These are phyloP conservation scores for Madoqua kirkii DNA, from an alignment of 2,113 vertebrate genomes.

Conservation along the genomic window DNA sequence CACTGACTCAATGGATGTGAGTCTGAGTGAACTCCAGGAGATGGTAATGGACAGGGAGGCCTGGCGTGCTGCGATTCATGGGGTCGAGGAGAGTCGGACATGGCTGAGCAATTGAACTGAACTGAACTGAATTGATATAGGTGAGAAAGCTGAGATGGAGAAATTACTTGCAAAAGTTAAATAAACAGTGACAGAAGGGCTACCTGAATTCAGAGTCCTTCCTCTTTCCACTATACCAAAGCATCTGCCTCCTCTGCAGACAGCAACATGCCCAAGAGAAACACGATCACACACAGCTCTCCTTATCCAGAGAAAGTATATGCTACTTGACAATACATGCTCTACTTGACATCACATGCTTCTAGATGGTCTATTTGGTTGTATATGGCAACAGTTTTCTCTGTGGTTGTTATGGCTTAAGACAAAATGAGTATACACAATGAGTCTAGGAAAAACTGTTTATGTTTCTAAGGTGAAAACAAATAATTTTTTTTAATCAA, in stretches of 20 bases:
- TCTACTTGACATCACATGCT: not conserved
- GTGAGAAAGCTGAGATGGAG: not conserved
- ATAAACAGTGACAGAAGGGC: not conserved
- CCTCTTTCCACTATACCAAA: not conserved
- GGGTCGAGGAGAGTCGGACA: too few species aligned
- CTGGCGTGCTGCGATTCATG: too few species aligned
- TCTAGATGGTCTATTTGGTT: not conserved
- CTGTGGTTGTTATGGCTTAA: not conserved
- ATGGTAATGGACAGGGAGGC: too few species aligned
- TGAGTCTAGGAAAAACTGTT: not conserved
- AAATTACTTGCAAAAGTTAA: not conserved
- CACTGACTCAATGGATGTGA: rapidly evolving
- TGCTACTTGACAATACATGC: not conserved
- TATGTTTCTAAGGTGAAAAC: not conserved
- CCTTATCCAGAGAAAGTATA: not conserved
- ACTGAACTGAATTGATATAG: not conserved
- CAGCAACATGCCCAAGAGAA: not conserved
- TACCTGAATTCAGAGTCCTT: not conserved
- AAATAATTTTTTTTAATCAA: not conserved
- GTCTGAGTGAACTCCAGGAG: too few species aligned
- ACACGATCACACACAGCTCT: rapidly evolving
- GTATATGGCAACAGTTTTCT: not conserved
- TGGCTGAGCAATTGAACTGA: too few species aligned
- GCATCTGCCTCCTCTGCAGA: not conserved
- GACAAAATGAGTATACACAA: not conserved